A percentile compares a stretch with the other conserved stretches of the same genome.
phyloP scores from a whole-genome alignment of 2,888 invertebrate genomes.

The Tolmerus cingulatus region DNA sequence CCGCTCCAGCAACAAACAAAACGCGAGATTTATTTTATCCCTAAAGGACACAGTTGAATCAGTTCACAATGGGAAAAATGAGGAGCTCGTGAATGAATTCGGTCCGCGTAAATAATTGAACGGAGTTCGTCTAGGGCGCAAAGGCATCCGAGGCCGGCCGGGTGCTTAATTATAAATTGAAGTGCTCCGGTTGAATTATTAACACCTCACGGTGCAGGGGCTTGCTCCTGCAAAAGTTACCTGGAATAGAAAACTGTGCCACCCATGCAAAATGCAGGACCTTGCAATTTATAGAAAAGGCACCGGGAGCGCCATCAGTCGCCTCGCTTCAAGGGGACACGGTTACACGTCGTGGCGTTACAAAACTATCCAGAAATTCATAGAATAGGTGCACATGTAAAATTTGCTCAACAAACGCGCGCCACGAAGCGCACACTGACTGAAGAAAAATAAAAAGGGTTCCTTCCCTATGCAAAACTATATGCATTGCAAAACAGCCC shows the following conservation, averaged over 20 bases:
- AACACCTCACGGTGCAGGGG: slow-evolving; percentile 29
- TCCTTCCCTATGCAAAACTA: not conserved
- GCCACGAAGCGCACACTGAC: not conserved
- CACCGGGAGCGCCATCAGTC: not conserved
- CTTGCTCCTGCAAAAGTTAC: slow-evolving; percentile 6
- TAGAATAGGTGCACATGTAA: not conserved
- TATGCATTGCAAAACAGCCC: not conserved
- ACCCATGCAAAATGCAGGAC: slow-evolving; percentile 19
- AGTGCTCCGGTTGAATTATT: slow-evolving; percentile 32
- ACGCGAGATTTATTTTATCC: slow-evolving; percentile 7
- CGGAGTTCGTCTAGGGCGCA: slow-evolving; percentile 15
- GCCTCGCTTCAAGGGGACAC: not conserved
- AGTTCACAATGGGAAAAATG: slow-evolving; percentile 34
- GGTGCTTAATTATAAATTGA: slow-evolving; percentile 42
- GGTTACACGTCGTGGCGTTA: not conserved
- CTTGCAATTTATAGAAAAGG: slow-evolving; percentile 36
- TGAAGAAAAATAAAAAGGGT: slow-evolving; percentile 18
- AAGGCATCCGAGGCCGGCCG: slow-evolving; percentile 1
- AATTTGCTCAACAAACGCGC: slow-evolving; percentile 17
- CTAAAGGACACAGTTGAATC: slow-evolving; percentile 23
- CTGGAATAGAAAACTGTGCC: slow-evolving; percentile 35
- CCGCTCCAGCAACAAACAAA: slow-evolving; percentile 1
- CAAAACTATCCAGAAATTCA: slow-evolving; percentile 16
- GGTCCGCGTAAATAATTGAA: slow-evolving; percentile 24
- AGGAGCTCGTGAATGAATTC: slow-evolving; percentile 14